Percentiles rank a stretch among this genome's conserved stretches.
Evolutionary conservation across 1,140 invertebrate genomes (phyloP).

Genomic region (Lordiphosa clarofinis): DNA sequence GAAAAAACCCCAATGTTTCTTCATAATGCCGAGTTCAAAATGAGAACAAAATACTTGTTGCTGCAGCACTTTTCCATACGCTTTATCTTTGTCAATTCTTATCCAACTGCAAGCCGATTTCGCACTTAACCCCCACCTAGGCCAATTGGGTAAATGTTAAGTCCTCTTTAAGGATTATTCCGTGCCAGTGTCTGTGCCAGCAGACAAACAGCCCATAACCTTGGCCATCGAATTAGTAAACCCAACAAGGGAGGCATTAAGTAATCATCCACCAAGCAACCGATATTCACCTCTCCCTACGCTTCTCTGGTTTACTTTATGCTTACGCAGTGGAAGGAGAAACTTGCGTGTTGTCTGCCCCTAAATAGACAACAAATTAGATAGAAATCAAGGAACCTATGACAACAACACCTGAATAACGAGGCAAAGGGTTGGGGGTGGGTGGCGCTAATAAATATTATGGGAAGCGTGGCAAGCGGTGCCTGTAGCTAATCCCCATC

Average conservation of each 20-base stretch:
- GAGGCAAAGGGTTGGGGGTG: constrained; percentile 20
- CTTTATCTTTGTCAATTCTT: background rate
- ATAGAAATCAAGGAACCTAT: constrained; percentile 60
- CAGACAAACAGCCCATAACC: constrained; percentile 47
- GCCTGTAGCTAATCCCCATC: constrained; percentile 31
- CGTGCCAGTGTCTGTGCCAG: constrained; percentile 2
- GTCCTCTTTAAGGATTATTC: background rate
- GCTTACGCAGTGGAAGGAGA: constrained; percentile 45
- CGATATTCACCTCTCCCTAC: constrained; percentile 13
- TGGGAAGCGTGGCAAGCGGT: constrained; percentile 58
- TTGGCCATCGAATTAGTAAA: constrained; percentile 63
- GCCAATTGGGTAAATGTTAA: constrained; percentile 10
- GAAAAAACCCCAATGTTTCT: no score
- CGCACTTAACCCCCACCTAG: constrained; percentile 10
- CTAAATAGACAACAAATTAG: constrained; percentile 75
- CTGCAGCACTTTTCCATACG: no score
- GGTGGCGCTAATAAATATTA: constrained; percentile 39
- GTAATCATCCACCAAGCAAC: constrained; percentile 29
- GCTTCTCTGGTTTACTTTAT: constrained; percentile 47
- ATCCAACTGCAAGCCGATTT: background rate
- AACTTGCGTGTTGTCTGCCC: constrained; percentile 53
- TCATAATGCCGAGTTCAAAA: no score
- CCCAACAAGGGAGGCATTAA: constrained; percentile 33
- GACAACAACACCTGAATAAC: constrained; percentile 71
- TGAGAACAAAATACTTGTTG: no score